A percentile compares a stretch with the other conserved stretches of the same genome.
These are phyloP conservation scores for Meda fulgida DNA, from an alignment of 2,797 vertebrate genomes.

Conservation along the genomic window DNA sequence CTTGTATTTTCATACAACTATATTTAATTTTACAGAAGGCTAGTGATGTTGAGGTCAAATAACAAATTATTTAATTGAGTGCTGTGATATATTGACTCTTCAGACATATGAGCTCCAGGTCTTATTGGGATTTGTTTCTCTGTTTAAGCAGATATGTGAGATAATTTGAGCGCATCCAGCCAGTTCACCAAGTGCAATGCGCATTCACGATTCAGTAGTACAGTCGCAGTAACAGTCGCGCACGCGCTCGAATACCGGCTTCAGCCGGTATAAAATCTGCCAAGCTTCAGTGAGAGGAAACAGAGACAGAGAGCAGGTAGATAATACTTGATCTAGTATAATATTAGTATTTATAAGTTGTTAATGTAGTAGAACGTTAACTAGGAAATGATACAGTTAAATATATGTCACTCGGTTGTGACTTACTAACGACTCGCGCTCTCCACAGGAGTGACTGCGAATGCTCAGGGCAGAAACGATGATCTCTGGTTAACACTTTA, in stretches of 20 bases:
- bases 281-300: not conserved
- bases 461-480: slow-evolving; percentile 14
- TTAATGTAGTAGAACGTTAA: not conserved
- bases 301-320: not conserved
- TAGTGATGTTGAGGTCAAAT: not conserved
- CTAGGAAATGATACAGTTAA: not conserved
- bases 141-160: not conserved
- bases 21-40: too few relatives aligned
- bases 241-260: slow-evolving; percentile 73
- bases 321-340: not conserved
- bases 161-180: not conserved
- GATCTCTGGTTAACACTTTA: not conserved
- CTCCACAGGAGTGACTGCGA: not conserved
- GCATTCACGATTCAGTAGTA: slow-evolving; percentile 55
- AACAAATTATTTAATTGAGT: not conserved
- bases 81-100: too few relatives aligned
- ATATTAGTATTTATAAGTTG: not conserved
- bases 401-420: not conserved
- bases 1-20: not conserved
- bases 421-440: not conserved
- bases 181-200: slow-evolving; percentile 30
- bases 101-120: not conserved
- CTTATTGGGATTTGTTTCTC: not conserved
- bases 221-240: slow-evolving; percentile 45
- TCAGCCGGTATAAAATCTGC: slow-evolving; percentile 73